Evolutionary conservation across 2,888 invertebrate species (phyloP).

Genomic region (Tenthredo notha): DNA sequence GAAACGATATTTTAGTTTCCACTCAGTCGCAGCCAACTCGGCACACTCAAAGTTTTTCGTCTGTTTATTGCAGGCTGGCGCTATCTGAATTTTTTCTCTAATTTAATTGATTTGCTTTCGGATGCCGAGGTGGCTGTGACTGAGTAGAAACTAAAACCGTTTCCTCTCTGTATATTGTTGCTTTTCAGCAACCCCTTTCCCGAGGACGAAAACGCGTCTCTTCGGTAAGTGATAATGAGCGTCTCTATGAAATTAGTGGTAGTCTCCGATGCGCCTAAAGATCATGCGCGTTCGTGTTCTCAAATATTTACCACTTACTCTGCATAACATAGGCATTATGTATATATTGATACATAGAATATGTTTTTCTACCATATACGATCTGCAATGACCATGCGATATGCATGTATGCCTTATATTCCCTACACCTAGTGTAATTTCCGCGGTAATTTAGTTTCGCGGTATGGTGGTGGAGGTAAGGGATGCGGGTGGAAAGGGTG

Average conservation of each 20-base stretch:
- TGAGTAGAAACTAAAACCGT: too few species aligned
- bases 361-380: background rate
- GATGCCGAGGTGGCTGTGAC: too few species aligned
- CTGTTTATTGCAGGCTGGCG: too few species aligned
- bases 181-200: background rate
- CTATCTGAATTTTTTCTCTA: too few species aligned
- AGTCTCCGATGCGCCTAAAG: background rate
- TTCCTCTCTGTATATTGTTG: background rate
- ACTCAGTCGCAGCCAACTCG: too few species aligned
- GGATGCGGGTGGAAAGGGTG: slow-evolving; percentile 58
- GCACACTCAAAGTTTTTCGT: too few species aligned
- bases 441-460: background rate
- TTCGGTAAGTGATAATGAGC: background rate
- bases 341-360: background rate
- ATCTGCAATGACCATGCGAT: background rate
- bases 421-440: background rate
- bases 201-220: background rate
- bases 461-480: slow-evolving; percentile 57
- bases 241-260: background rate
- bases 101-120: too few species aligned
- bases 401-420: background rate
- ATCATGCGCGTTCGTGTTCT: background rate
- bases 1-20: too few species aligned
- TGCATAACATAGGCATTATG: background rate
- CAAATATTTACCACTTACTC: background rate